Evolutionary conservation across 2,888 invertebrate genomes (phyloP).

Genomic region (Falcaria lacertinaria): DNA sequence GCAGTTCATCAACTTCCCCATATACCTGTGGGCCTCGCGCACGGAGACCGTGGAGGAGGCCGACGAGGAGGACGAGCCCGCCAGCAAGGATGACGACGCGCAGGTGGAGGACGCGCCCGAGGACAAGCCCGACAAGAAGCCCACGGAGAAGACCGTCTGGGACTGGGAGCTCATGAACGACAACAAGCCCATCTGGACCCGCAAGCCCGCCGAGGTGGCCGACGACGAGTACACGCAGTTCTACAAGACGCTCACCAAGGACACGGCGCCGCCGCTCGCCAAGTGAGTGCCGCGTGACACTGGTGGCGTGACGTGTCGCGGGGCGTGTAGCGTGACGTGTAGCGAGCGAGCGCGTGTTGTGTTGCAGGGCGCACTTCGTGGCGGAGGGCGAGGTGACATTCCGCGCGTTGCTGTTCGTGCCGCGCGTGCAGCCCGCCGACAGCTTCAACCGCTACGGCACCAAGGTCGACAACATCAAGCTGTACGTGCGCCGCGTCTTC

Average conservation of each 20-base stretch:
- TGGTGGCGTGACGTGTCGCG: not conserved
- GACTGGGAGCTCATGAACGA: slow-evolving; percentile 98
- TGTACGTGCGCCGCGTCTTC: slow-evolving; percentile 98
- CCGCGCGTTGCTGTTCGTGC: slow-evolving; percentile 96
- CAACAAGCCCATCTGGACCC: slow-evolving; percentile 99
- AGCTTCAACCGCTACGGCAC: slow-evolving; percentile 98
- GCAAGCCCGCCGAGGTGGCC: slow-evolving; percentile 90
- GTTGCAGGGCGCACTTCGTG: slow-evolving; percentile 89
- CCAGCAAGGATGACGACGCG: slow-evolving; percentile 29
- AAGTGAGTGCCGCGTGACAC: slow-evolving; percentile 51
- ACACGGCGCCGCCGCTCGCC: slow-evolving; percentile 88
- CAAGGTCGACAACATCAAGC: slow-evolving; percentile 95
- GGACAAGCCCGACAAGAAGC: slow-evolving; percentile 83
- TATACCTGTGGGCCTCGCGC: slow-evolving; percentile 93
- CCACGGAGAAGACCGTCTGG: slow-evolving; percentile 97
- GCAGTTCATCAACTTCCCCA: slow-evolving; percentile 99
- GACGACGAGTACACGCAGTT: slow-evolving; percentile 96
- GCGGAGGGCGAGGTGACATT: slow-evolving; percentile 99
- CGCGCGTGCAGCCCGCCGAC: slow-evolving; percentile 93
- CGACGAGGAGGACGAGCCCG: slow-evolving; percentile 15
- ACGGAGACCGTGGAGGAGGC: slow-evolving; percentile 32
- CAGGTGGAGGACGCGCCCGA: slow-evolving; percentile 87
- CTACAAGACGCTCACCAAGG: slow-evolving; percentile 97
- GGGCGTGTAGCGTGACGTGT: slow-evolving; percentile 19
- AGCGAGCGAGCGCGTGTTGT: slow-evolving; percentile 20